phyloP scores from a whole-genome alignment of 2,113 vertebrate species.

The Rhagologus leucostigma region DNA sequence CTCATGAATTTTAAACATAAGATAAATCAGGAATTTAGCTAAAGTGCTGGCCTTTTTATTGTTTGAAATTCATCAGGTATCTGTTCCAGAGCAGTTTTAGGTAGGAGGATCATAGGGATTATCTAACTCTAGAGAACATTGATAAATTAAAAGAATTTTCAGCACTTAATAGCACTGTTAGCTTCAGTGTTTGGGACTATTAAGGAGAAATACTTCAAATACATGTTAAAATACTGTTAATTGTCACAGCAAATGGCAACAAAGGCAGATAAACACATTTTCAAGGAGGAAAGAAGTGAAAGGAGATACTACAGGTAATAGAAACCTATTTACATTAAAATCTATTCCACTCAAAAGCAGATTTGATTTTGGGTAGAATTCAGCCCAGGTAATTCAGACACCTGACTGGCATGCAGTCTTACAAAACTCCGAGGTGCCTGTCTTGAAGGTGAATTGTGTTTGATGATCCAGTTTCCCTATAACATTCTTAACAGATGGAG shows the following conservation, averaged over 20 bases:
- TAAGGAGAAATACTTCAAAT: neutral
- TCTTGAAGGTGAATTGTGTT: neutral
- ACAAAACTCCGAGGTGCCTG: neutral
- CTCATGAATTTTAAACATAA: constrained; percentile 32
- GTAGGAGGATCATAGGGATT: neutral
- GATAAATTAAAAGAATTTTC: constrained; percentile 3
- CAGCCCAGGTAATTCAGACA: neutral
- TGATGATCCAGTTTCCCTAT: neutral
- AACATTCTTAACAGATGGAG: neutral
- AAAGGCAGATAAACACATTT: neutral
- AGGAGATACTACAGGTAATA: neutral
- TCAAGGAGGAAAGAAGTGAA: neutral
- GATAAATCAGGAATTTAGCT: constrained; percentile 6
- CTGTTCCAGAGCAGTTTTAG: constrained; percentile 4
- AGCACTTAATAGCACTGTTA: neutral
- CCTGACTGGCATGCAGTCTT: neutral
- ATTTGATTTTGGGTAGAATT: neutral
- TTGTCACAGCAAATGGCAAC: neutral
- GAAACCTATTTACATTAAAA: neutral
- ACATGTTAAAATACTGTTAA: neutral
- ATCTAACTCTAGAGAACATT: neutral
- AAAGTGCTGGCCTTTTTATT: neutral
- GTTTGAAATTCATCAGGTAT: constrained; percentile 47
- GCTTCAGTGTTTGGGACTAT: neutral
- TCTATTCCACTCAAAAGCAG: neutral